phyloP scores from a whole-genome alignment of 2,113 vertebrate genomes.

The Malaclemys terrapin region DNA sequence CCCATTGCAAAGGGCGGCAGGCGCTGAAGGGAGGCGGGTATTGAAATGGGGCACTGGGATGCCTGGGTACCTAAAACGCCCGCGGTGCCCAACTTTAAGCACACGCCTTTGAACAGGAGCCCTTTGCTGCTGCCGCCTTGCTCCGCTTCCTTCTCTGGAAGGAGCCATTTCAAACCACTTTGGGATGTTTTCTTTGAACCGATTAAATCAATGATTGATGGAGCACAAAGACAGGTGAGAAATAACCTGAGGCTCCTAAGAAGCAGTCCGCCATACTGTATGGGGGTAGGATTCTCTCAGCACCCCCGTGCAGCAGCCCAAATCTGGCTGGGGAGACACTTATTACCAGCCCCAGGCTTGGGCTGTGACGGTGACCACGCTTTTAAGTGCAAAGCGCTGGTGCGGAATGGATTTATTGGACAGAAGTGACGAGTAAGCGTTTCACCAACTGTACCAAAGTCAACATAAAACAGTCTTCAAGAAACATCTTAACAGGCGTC shows the following conservation, averaged over 20 bases:
- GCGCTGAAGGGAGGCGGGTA: background rate
- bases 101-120: background rate
- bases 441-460: background rate
- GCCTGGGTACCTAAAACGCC: no score
- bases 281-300: background rate
- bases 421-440: background rate
- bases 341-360: background rate
- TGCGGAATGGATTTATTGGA: background rate
- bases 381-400: no score
- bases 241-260: background rate
- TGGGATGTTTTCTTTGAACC: background rate
- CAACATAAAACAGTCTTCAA: background rate
- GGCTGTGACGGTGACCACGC: no score
- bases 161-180: background rate
- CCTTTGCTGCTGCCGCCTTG: no score
- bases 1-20: no score
- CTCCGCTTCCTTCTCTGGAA: background rate
- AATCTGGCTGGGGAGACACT: background rate
- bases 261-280: no score
- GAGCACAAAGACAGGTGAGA: background rate
- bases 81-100: no score
- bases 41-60: no score
- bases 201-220: background rate
- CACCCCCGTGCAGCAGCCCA: no score
- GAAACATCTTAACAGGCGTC: background rate